Evolutionary conservation across 2,797 vertebrate species (phyloP).

Genomic region (Synanceia verrucosa): DNA sequence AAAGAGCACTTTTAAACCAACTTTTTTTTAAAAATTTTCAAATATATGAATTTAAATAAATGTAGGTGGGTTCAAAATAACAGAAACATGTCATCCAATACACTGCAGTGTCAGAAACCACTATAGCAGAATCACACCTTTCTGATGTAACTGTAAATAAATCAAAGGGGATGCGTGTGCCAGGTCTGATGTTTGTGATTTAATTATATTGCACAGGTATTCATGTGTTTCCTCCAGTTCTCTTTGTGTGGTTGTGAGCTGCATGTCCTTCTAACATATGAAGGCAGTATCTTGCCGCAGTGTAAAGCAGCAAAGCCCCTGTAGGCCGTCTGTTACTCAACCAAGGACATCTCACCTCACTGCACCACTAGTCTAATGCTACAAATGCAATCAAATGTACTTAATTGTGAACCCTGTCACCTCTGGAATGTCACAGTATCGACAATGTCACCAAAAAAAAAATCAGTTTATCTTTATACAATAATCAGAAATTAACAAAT

Average conservation of each 20-base stretch:
- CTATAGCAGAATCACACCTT: no score
- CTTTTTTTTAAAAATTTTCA: no score
- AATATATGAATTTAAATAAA: no score
- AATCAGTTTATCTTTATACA: background rate
- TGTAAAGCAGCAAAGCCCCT: slow-evolving; percentile 18
- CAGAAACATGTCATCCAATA: no score
- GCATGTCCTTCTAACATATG: slow-evolving; percentile 16
- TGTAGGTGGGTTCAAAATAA: no score
- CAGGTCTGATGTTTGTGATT: background rate
- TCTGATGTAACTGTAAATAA: no score
- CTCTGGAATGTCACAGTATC: slow-evolving; percentile 2
- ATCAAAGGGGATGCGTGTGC: background rate
- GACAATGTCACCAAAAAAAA: background rate
- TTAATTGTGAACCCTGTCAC: background rate
- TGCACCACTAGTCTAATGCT: slow-evolving; percentile 26
- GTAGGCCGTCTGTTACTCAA: slow-evolving; percentile 37
- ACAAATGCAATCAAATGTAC: background rate
- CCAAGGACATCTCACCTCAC: slow-evolving; percentile 44
- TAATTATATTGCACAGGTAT: background rate
- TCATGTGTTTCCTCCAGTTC: background rate
- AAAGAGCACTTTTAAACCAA: no score
- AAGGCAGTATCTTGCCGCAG: slow-evolving; percentile 43
- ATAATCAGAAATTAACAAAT: slow-evolving; percentile 3
- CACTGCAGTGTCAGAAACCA: no score
- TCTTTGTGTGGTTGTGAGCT: slow-evolving; percentile 11